These are phyloP conservation scores for Etia nguti DNA, from an alignment of 2,113 vertebrate genomes.

Conservation along the genomic window DNA sequence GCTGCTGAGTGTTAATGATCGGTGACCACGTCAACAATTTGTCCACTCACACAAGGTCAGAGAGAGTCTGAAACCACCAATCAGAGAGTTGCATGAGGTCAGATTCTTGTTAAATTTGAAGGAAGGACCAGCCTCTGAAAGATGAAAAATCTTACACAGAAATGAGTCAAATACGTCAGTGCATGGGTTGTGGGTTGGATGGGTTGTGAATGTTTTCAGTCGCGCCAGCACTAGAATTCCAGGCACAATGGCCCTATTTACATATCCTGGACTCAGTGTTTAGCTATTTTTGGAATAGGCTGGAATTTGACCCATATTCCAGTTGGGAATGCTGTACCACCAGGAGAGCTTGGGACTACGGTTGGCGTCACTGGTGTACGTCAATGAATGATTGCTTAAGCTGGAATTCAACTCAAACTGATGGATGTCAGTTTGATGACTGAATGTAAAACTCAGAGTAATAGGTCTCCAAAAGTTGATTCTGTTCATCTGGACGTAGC, in stretches of 20 bases:
- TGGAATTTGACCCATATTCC: not conserved
- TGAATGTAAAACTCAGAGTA: not conserved
- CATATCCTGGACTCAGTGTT: rapidly evolving
- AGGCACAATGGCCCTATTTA: not conserved
- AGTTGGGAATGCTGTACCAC: not conserved
- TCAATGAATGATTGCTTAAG: not conserved
- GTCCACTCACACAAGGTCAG: not conserved
- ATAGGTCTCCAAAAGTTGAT: too few relatives aligned
- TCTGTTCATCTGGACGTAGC: too few relatives aligned
- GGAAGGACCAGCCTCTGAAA: not conserved
- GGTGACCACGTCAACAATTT: not conserved
- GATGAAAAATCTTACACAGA: not conserved
- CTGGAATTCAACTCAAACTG: not conserved
- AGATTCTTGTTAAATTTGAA: not conserved
- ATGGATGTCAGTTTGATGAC: not conserved
- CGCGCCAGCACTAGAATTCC: not conserved
- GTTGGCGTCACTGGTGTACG: rapidly evolving
- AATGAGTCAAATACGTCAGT: not conserved
- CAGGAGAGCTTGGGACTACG: not conserved
- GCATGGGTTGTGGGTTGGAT: not conserved
- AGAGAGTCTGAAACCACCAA: not conserved
- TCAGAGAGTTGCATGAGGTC: not conserved
- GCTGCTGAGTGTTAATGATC: not conserved
- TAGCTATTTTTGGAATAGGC: not conserved
- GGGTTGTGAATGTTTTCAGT: not conserved